Conservation (phyloP, 2,797 vertebrate genomes). For the Vespertilio murinus region DNA sequence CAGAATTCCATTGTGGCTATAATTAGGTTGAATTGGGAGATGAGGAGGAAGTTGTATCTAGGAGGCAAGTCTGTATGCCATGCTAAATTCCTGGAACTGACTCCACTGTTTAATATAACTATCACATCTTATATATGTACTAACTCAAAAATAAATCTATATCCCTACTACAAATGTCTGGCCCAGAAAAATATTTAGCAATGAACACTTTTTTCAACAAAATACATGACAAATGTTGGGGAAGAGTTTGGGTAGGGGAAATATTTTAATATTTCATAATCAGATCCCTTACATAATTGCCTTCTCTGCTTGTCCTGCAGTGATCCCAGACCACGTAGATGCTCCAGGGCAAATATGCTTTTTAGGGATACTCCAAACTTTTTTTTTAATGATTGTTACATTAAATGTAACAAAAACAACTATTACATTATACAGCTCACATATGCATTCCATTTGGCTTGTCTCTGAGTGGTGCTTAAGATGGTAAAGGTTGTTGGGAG, state of each 20-base stretch:
- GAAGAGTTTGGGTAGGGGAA: not conserved
- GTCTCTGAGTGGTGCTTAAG: constrained; percentile 66
- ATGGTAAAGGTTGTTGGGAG: constrained; percentile 75
- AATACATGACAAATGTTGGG: not conserved
- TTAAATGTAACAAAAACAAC: constrained; percentile 67
- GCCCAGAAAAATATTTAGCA: not conserved
- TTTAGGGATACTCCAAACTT: constrained; percentile 8
- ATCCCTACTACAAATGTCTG: not conserved
- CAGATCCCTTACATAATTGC: not conserved
- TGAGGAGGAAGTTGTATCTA: not conserved
- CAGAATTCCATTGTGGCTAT: not conserved
- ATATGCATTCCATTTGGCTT: constrained; percentile 62
- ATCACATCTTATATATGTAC: not conserved
- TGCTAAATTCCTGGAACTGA: not conserved
- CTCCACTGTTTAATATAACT: not conserved
- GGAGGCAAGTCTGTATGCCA: not conserved
- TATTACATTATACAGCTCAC: constrained; percentile 55
- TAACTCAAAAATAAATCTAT: not conserved
- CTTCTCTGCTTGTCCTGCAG: not conserved
- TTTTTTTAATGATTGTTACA: constrained; percentile 60
- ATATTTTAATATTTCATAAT: not conserved
- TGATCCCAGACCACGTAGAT: not conserved
- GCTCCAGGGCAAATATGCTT: constrained; percentile 9
- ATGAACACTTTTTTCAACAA: not conserved
- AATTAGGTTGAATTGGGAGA: not conserved